Evolutionary conservation across 2,113 vertebrate species (phyloP).

Genomic region (Hippocampus guttulatus): DNA sequence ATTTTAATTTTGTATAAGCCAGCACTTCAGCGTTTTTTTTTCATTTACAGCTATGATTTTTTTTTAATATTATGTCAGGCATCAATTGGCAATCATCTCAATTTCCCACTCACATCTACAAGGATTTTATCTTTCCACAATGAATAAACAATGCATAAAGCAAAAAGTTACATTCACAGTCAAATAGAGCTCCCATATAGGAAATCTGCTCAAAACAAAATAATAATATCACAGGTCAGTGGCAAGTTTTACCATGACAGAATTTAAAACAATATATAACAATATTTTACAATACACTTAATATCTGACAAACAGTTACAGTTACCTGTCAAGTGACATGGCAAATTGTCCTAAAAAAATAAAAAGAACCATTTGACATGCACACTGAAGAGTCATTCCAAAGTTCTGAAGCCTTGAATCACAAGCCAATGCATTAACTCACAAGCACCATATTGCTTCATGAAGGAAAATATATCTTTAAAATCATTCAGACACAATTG

Average conservation of each 20-base stretch:
- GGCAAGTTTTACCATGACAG: conserved; percentile 9
- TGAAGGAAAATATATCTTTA: conserved; percentile 1
- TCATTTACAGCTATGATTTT: conserved; percentile 51
- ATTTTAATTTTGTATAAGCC: conserved; percentile 39
- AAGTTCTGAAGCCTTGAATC: no score
- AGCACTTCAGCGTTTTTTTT: conserved; percentile 44
- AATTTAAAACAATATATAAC: conserved; percentile 1
- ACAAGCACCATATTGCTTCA: conserved; percentile 25
- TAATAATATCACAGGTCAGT: conserved; percentile 22
- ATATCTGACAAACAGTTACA: conserved; percentile 31
- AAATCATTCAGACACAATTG: conserved; percentile 11
- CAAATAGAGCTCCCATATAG: conserved; percentile 52
- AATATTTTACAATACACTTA: conserved; percentile 11
- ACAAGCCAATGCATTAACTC: conserved; percentile 23
- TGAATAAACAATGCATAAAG: conserved; percentile 52
- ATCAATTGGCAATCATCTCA: conserved; percentile 56
- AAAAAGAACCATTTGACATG: conserved; percentile 14
- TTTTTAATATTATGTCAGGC: conserved; percentile 60
- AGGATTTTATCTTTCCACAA: conserved; percentile 51
- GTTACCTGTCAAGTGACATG: conserved; percentile 39
- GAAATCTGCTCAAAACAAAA: conserved; percentile 26
- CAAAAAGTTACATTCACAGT: conserved; percentile 60
- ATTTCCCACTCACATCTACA: conserved; percentile 54
- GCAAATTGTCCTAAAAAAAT: conserved; percentile 34
- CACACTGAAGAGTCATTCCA: conserved; percentile 33